A percentile compares a stretch with the other conserved stretches of the same genome.
Evolutionary conservation across 2,888 invertebrate species (phyloP).

Genomic region (Thereva unica): DNA sequence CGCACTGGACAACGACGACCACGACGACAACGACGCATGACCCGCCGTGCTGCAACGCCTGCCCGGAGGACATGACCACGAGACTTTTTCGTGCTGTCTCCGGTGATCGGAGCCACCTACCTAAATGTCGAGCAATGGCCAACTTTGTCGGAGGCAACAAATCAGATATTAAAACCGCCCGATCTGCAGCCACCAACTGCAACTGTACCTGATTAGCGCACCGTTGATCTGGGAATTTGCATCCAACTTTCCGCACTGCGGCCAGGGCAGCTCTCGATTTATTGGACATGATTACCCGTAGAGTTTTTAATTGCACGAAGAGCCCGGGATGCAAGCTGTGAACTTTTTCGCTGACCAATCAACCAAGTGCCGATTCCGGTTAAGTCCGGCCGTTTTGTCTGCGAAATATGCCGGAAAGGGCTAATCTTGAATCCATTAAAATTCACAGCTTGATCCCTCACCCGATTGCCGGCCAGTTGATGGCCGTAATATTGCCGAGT

Average conservation of each 20-base stretch:
- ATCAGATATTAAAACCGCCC: neutral
- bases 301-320: slow-evolving; percentile 28
- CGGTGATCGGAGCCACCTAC: slow-evolving; percentile 9
- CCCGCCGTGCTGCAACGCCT: no score
- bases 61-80: no score
- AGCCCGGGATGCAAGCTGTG: slow-evolving; percentile 28
- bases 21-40: neutral
- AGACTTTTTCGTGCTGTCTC: no score
- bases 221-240: neutral
- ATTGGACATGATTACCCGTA: slow-evolving; percentile 30
- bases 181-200: neutral
- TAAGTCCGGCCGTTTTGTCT: neutral
- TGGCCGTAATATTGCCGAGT: slow-evolving; percentile 2
- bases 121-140: slow-evolving; percentile 2
- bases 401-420: slow-evolving; percentile 31
- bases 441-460: slow-evolving; percentile 35
- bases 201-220: slow-evolving; percentile 20
- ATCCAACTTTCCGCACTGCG: slow-evolving; percentile 1
- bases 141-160: slow-evolving; percentile 12
- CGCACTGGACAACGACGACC: slow-evolving; percentile 4
- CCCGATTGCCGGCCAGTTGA: slow-evolving; percentile 24
- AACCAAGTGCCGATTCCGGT: slow-evolving; percentile 20
- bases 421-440: slow-evolving; percentile 29
- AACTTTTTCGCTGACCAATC: slow-evolving; percentile 30
- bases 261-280: slow-evolving; percentile 21